Conservation (phyloP, 2,888 invertebrate genomes). For the Eristalis intricaria region DNA sequence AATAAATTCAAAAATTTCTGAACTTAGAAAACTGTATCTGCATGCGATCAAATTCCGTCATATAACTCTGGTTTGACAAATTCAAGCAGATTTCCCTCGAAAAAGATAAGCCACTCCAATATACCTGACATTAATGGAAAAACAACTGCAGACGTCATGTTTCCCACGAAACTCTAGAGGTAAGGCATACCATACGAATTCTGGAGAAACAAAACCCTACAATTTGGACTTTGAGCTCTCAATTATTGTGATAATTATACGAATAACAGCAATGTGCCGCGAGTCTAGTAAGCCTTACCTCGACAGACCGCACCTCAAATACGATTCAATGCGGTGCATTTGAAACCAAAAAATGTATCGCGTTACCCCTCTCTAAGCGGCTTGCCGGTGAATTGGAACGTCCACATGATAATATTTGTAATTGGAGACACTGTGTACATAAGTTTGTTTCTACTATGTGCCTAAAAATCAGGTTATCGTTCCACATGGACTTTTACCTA, state of each 20-base stretch:
- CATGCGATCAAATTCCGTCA: neutral
- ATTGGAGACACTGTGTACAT: conserved; percentile 27
- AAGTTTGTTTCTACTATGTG: neutral
- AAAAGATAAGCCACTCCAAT: neutral
- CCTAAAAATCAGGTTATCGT: conserved; percentile 42
- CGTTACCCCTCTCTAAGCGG: conserved; percentile 29
- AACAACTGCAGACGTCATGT: neutral
- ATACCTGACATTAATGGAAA: neutral
- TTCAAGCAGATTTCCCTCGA: neutral
- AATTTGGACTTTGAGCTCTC: conserved; percentile 40
- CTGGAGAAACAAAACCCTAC: neutral
- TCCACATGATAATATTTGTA: conserved; percentile 39
- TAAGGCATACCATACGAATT: neutral
- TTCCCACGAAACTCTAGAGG: neutral
- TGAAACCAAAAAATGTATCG: conserved; percentile 40
- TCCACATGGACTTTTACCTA: conserved; percentile 13
- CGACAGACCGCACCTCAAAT: conserved; percentile 50
- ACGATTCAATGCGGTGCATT: conserved; percentile 33
- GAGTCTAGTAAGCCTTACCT: neutral
- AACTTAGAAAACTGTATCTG: neutral
- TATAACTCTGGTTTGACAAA: neutral
- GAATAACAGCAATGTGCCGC: conserved; percentile 24
- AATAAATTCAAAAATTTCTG: neutral
- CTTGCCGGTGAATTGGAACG: conserved; percentile 1
- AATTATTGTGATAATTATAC: conserved; percentile 32